phyloP scores from a whole-genome alignment of 2,888 invertebrate genomes.

The Abrostola tripartita region DNA sequence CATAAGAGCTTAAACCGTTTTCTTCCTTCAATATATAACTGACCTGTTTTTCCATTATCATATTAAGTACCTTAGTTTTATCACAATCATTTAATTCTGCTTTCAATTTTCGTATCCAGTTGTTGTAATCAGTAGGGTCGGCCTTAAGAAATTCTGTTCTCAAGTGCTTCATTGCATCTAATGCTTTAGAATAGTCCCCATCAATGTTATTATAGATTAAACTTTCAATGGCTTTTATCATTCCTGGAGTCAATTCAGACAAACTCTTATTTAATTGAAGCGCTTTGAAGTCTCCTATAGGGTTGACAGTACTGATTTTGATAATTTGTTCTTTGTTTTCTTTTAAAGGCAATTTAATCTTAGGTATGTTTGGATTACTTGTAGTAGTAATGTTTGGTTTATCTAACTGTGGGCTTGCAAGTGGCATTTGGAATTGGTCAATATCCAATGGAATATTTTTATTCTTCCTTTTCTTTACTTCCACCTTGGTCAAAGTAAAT shows the following conservation, averaged over 20 bases:
- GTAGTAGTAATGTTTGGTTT: conserved; percentile 13
- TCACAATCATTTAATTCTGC: conserved; percentile 66
- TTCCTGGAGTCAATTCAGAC: conserved; percentile 68
- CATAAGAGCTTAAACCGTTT: conserved; percentile 73
- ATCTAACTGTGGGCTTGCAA: conserved; percentile 38
- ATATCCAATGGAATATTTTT: conserved; percentile 57
- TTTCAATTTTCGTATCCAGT: conserved; percentile 79
- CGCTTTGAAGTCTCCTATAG: conserved; percentile 88
- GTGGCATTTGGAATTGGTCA: conserved; percentile 45
- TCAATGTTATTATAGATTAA: conserved; percentile 77
- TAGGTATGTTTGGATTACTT: conserved; percentile 60
- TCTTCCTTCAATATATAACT: conserved; percentile 77
- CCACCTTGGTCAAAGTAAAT: conserved; percentile 83
- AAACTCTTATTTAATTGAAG: conserved; percentile 79
- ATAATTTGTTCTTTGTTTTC: conserved; percentile 59
- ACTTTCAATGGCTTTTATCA: conserved; percentile 78
- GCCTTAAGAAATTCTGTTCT: conserved; percentile 74
- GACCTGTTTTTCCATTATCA: conserved; percentile 71
- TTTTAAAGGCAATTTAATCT: conserved; percentile 66
- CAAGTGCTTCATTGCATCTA: conserved; percentile 74
- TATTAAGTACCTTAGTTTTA: conserved; percentile 66
- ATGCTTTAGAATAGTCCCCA: conserved; percentile 75
- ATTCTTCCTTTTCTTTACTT: conserved; percentile 69
- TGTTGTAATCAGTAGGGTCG: conserved; percentile 77
- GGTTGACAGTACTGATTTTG: conserved; percentile 88